Conservation (phyloP, 2,797 vertebrate genomes). For the Sarcoramphus papa region DNA sequence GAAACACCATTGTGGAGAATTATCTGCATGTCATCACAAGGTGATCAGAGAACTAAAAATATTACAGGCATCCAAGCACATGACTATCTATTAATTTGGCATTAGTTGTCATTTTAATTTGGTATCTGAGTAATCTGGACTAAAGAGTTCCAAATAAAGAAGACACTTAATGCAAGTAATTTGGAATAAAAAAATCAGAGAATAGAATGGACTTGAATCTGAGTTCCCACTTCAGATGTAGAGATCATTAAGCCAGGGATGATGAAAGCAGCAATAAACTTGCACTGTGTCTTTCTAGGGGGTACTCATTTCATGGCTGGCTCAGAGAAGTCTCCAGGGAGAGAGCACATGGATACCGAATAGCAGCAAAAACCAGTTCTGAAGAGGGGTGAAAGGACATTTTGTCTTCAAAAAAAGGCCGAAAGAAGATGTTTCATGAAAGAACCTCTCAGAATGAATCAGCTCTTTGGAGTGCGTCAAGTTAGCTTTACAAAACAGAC, state of each 20-base stretch:
- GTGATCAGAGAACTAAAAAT: neutral
- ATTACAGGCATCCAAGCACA: neutral
- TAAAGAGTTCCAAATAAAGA: neutral
- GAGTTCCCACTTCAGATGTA: neutral
- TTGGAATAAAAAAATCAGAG: neutral
- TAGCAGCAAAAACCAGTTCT: neutral
- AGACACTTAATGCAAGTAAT: neutral
- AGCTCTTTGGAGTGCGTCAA: neutral
- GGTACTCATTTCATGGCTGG: neutral
- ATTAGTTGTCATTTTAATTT: neutral
- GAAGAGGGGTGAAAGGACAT: neutral
- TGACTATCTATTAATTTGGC: neutral
- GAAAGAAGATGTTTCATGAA: neutral
- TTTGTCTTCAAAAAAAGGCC: neutral
- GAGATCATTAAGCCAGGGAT: neutral
- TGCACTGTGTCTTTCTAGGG: neutral
- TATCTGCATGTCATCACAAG: neutral
- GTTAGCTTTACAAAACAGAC: neutral
- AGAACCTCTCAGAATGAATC: constrained; percentile 11
- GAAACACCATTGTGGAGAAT: neutral
- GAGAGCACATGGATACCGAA: neutral
- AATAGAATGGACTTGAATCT: neutral
- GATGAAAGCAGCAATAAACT: neutral
- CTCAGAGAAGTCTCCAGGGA: neutral
- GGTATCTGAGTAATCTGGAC: neutral